Percentiles rank a stretch among this genome's conserved stretches.
These are phyloP conservation scores for Malurus cyaneus DNA, from an alignment of 2,113 vertebrate genomes.

Conservation along the genomic window DNA sequence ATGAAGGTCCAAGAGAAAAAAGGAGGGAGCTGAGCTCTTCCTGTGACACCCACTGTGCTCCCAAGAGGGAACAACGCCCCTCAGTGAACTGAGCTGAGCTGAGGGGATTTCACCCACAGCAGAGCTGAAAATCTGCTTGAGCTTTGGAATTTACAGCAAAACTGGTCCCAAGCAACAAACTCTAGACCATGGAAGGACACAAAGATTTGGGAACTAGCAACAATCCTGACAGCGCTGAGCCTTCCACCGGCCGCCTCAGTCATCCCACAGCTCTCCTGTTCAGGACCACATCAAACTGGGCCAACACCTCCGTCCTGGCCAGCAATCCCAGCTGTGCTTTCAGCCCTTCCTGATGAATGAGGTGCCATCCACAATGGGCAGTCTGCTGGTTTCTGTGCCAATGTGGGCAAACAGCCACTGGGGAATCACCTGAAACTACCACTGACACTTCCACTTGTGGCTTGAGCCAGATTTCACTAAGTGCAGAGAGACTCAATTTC, in stretches of 20 bases:
- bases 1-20: neutral
- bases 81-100: neutral
- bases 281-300: neutral
- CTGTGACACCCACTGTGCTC: neutral
- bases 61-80: neutral
- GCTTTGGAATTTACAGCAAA: neutral
- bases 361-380: neutral
- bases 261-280: neutral
- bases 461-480: neutral
- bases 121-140: neutral
- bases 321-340: neutral
- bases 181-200: neutral
- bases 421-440: neutral
- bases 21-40: neutral
- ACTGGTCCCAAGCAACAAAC: neutral
- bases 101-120: neutral
- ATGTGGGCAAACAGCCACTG: neutral
- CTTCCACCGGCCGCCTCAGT: neutral
- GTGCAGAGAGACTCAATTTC: constrained; percentile 20
- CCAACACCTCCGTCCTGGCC: neutral
- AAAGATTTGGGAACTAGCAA: neutral
- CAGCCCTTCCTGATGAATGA: neutral
- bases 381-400: neutral
- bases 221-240: neutral
- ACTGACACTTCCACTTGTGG: neutral